Percentiles rank a stretch among this genome's conserved stretches.
Conservation (phyloP, 2,113 vertebrate genomes). For the Chaetodon trifascialis region DNA sequence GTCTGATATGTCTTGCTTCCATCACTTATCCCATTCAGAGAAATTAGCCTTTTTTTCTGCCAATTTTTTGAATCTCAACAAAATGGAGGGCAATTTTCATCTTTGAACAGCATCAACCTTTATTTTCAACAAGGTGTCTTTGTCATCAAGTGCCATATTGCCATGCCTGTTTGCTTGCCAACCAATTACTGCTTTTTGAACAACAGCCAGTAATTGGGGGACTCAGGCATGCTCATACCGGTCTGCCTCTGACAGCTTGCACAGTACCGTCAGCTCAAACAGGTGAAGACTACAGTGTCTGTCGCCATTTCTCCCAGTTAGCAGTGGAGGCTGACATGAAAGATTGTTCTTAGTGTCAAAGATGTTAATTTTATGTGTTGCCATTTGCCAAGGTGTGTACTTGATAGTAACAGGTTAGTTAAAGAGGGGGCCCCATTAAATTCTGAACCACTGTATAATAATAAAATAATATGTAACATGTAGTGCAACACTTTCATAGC, state of each 20-base stretch:
- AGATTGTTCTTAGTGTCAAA: neutral
- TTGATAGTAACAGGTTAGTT: neutral
- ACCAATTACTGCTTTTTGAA: slow-evolving; percentile 54
- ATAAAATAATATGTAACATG: no score
- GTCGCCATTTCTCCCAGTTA: neutral
- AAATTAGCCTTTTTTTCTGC: neutral
- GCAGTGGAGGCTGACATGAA: neutral
- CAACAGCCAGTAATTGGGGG: slow-evolving; percentile 34
- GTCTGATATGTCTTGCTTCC: neutral
- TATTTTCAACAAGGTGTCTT: slow-evolving; percentile 28
- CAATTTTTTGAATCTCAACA: neutral
- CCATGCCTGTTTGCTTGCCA: slow-evolving; percentile 6
- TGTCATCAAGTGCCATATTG: slow-evolving; percentile 6
- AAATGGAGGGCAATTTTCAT: slow-evolving; percentile 2
- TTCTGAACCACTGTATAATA: neutral
- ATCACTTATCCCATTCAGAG: neutral
- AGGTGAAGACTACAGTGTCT: slow-evolving; percentile 1
- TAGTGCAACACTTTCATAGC: neutral
- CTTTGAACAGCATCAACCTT: slow-evolving; percentile 20
- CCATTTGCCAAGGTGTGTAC: neutral
- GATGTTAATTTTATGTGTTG: neutral
- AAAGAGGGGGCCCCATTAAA: neutral
- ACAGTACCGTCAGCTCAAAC: slow-evolving; percentile 7
- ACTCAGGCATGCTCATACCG: neutral
- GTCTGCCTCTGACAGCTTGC: slow-evolving; percentile 28